Conservation (phyloP, 2,888 invertebrate genomes). For the Ypsolopha scabrella region DNA sequence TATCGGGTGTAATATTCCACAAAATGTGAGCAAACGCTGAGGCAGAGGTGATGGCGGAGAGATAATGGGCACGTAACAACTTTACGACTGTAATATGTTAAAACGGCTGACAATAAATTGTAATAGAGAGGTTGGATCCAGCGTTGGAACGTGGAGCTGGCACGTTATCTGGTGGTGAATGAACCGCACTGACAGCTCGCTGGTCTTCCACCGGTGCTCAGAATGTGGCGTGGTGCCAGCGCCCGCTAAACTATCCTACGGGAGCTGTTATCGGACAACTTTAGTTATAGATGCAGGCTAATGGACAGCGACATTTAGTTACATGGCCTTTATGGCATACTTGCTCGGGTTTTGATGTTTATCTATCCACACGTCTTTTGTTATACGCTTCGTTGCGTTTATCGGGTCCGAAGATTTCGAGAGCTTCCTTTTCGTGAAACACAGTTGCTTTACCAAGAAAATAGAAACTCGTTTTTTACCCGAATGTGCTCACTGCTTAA, state of each 20-base stretch:
- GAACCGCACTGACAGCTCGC: slow-evolving; percentile 14
- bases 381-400: too few species aligned
- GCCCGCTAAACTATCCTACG: slow-evolving; percentile 18
- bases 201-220: not conserved
- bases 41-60: not conserved
- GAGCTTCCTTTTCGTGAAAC: too few species aligned
- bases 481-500: too few species aligned
- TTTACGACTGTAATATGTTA: slow-evolving; percentile 1
- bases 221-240: slow-evolving; percentile 1
- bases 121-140: not conserved
- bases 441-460: too few species aligned
- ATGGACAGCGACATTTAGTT: slow-evolving; percentile 27
- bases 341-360: too few species aligned
- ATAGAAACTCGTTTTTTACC: too few species aligned
- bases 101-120: slow-evolving; percentile 5
- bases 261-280: slow-evolving; percentile 20
- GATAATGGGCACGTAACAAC: not conserved
- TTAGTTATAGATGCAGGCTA: slow-evolving; percentile 12
- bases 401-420: too few species aligned
- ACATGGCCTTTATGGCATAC: not conserved
- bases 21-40: slow-evolving; percentile 1
- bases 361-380: too few species aligned
- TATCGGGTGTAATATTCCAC: not conserved
- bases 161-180: slow-evolving; percentile 14
- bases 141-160: slow-evolving; percentile 5